Evolutionary conservation across 2,797 vertebrate genomes (phyloP).

Genomic region (Pristis pectinata): DNA sequence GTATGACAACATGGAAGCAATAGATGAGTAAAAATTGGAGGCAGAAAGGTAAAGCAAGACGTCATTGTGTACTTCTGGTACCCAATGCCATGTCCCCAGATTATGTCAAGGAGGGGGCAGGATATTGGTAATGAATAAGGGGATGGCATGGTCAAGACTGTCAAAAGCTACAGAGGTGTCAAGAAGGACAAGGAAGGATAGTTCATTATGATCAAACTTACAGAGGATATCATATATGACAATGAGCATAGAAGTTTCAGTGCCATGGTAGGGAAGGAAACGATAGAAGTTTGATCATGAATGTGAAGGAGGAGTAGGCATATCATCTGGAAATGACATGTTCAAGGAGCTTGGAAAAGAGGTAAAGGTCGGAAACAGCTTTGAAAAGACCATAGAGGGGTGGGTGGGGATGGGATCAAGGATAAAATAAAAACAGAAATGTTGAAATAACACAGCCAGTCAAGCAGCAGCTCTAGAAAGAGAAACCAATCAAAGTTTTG

Average conservation of each 20-base stretch:
- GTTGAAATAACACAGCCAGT: too few species aligned
- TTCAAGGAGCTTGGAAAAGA: background rate
- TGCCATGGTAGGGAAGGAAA: background rate
- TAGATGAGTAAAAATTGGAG: background rate
- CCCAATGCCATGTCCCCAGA: background rate
- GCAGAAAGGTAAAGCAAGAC: background rate
- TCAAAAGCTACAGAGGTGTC: background rate
- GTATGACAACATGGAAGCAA: background rate
- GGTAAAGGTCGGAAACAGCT: background rate
- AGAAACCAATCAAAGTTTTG: too few species aligned
- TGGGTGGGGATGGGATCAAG: too few species aligned
- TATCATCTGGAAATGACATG: background rate
- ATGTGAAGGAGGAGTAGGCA: background rate
- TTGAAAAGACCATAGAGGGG: background rate
- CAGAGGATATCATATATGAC: background rate
- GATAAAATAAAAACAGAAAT: too few species aligned
- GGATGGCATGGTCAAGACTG: background rate
- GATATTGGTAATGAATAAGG: background rate
- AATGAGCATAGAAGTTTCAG: background rate
- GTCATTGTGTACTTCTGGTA: background rate
- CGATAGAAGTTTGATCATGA: too few species aligned
- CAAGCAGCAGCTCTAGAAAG: too few species aligned
- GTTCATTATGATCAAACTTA: background rate
- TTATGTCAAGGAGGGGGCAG: background rate
- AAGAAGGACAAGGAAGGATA: background rate